Evolutionary conservation across 2,888 invertebrate genomes (phyloP).

Genomic region (Carterocephalus palaemon): DNA sequence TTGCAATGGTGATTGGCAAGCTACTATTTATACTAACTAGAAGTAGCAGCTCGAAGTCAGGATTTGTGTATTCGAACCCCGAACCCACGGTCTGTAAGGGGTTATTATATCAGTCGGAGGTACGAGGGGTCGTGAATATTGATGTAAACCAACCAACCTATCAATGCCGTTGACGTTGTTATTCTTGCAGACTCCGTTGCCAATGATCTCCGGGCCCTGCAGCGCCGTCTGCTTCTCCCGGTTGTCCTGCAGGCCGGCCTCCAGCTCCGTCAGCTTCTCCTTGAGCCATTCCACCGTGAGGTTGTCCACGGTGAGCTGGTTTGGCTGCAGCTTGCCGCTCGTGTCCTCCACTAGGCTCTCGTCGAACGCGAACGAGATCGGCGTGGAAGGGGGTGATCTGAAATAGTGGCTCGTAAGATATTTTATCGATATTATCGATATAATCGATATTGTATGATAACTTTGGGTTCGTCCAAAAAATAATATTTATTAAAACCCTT

Average conservation of each 20-base stretch:
- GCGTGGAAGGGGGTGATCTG: conserved; percentile 89
- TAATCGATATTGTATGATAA: too few species aligned
- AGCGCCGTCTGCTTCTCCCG: conserved; percentile 84
- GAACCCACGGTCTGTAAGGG: too few species aligned
- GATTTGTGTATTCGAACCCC: too few species aligned
- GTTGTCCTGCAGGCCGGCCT: conserved; percentile 87
- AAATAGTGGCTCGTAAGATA: conserved; percentile 34
- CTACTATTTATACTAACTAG: too few species aligned
- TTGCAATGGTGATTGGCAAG: too few species aligned
- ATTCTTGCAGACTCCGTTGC: conserved; percentile 72
- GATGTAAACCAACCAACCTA: conserved; percentile 45
- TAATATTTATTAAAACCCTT: too few species aligned
- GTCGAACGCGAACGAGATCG: conserved; percentile 90
- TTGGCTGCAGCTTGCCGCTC: conserved; percentile 90
- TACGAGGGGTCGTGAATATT: not conserved
- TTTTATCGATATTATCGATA: too few species aligned
- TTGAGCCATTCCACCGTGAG: conserved; percentile 94
- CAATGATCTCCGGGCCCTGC: conserved; percentile 75
- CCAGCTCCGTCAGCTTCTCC: conserved; percentile 87
- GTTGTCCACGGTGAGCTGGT: conserved; percentile 94
- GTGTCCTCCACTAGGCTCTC: conserved; percentile 92
- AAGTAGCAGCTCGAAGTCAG: too few species aligned
- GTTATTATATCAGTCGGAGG: too few species aligned
- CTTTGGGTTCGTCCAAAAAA: too few species aligned
- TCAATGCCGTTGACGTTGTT: conserved; percentile 76